phyloP scores from a whole-genome alignment of 2,113 vertebrate genomes.

The Beaufortia kweichowensis region DNA sequence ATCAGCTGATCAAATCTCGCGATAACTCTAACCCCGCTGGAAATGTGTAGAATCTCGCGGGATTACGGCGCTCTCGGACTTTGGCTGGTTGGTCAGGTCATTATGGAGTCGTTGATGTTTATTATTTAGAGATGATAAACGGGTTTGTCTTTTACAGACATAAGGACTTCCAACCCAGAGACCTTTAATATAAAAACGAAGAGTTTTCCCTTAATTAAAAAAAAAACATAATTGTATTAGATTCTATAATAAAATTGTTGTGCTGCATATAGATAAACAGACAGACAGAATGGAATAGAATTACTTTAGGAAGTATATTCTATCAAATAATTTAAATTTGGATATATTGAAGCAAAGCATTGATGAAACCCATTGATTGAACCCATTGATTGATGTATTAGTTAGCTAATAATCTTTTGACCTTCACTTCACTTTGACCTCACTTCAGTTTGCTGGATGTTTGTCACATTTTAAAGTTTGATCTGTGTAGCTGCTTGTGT shows the following conservation, averaged over 20 bases:
- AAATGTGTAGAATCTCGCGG: conserved; percentile 33
- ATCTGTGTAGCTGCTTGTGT: background rate
- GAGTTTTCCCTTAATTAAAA: too few relatives aligned
- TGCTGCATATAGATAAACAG: too few relatives aligned
- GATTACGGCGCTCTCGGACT: background rate
- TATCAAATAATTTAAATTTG: background rate
- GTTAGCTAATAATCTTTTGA: background rate
- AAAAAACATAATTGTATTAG: too few relatives aligned
- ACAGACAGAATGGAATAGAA: too few relatives aligned
- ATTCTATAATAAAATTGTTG: too few relatives aligned
- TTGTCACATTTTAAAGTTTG: background rate
- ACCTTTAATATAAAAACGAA: too few relatives aligned
- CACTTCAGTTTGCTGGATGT: background rate
- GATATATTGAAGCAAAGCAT: too few relatives aligned
- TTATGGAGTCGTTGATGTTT: too few relatives aligned
- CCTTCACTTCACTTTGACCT: conserved; percentile 30
- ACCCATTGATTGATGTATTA: background rate
- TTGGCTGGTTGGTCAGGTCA: background rate
- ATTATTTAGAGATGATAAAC: too few relatives aligned
- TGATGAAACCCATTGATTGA: too few relatives aligned
- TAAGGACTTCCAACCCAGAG: too few relatives aligned
- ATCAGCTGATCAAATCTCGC: conserved; percentile 78
- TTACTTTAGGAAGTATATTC: background rate
- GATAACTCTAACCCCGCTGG: conserved; percentile 52
- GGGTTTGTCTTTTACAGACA: too few relatives aligned